Base-by-base conservation (phyloP, 2,113 vertebrate genomes). In the Raja brachyura region DNA sequence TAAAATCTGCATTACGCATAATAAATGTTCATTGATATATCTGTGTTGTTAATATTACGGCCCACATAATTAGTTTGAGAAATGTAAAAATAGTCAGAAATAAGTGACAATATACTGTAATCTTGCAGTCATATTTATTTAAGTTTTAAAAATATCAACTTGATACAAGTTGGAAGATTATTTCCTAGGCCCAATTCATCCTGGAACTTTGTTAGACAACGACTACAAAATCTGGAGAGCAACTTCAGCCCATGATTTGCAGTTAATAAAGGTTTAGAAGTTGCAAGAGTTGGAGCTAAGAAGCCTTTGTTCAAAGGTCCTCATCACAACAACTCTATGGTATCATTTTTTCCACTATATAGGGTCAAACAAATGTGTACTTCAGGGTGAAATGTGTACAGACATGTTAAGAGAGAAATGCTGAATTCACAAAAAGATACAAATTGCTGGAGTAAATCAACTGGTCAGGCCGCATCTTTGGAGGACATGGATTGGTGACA, bases 241-340 rank as follows among this genome's bases (percentile, higher is more conserved):
- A 61, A 8, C 28, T 86, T 25, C 54, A 7, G 54, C 56, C 39
- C 4, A 28, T 20, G 61, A 78, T 88, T 16, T 74, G 54, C 20
- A 0, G 22, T 93, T 74, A 86, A 63, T 76, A 54, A 54, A 66
- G 77, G 59, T 81, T n/a, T 81, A 74, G 81, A 75, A 11, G 8
- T 22, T 66, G 90, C 93, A 90, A 68, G 76, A 93, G 74, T 68
- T 59, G 31, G 5, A 20, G 77, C n/a, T 16, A 88, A 48, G 93
- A 54, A 61, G 88, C 31, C 31, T 14, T 33, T n/a, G 56, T 11
- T 63, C 76, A 76, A 31, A 78, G 76, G n/a, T 78, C 2, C 63
- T 66, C 4, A 14, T 8, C 63, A 66, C 63, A 66, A 66, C 63
- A 66, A 10, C 63, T 66, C 63, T 66, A 66, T 66, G 8, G 63